Percentiles rank a stretch among this genome's conserved stretches.
Evolutionary conservation across 2,888 invertebrate genomes (phyloP).

Genomic region (Lobophora halterata): DNA sequence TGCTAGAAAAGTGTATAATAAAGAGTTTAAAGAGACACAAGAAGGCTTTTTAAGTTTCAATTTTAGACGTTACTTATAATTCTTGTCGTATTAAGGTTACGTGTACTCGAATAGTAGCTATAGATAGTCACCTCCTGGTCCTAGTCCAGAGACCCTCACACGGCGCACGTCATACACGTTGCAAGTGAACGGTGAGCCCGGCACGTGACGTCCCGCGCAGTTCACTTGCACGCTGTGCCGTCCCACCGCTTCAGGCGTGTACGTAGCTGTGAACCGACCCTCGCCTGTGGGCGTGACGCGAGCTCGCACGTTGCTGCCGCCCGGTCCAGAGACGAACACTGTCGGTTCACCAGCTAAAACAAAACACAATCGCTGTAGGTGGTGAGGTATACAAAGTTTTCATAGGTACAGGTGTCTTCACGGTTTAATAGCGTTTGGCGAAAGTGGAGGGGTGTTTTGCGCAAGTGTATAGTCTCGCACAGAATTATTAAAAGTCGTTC

Average conservation of each 20-base stretch:
- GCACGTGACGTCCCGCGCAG: constrained; percentile 91
- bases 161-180: constrained; percentile 96
- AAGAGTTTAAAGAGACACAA: too few relatives aligned
- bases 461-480: too few relatives aligned
- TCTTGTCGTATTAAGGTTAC: too few relatives aligned
- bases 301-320: constrained; percentile 89
- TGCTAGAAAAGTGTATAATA: too few relatives aligned
- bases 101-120: too few relatives aligned
- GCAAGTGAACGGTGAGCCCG: constrained; percentile 95
- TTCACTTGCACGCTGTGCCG: constrained; percentile 91
- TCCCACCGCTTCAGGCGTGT: constrained; percentile 93
- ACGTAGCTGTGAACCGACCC: constrained; percentile 88
- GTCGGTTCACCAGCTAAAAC: constrained; percentile 82
- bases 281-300: constrained; percentile 83
- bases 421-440: too few relatives aligned
- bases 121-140: constrained; percentile 64
- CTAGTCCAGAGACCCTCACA: constrained; percentile 85
- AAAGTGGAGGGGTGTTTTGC: too few relatives aligned
- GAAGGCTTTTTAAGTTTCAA: too few relatives aligned
- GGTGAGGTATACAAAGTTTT: too few relatives aligned
- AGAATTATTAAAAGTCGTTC: too few relatives aligned
- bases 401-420: too few relatives aligned
- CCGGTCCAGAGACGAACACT: constrained; percentile 89
- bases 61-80: too few relatives aligned
- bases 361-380: not conserved